Evolutionary conservation across 2,888 invertebrate genomes (phyloP), one percentile per base, ranked within the genome.

Genomic region (Diploptera punctata): DNA sequence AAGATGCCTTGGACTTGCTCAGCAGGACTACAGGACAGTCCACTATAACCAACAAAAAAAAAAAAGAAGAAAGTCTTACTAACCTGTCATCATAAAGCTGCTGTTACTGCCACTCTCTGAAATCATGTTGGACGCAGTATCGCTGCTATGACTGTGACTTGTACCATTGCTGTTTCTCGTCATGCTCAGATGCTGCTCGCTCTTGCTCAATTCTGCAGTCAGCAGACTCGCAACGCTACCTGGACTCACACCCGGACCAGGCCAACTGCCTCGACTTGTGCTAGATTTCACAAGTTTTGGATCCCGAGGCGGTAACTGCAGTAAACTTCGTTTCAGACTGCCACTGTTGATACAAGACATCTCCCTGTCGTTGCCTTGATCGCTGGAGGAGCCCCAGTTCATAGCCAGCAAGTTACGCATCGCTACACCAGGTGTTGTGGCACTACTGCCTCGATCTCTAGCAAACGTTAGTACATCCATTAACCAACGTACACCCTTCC

Each of bases 401-500:
- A 83, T 77, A 52, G 81, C 81, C 26, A 85, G 78, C 57, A 85
- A 78, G 72, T 82, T 79, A 71, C 80, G 80, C 77, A 85, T 82
- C 16, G 80, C 80, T 38, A 83, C 80, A 1, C 83, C 83, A 9
- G 78, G 71, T 38, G 74, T 68, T n/a, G 49, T 54, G 4, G 54
- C 47, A 43, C 76, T 75, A n/a, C 80, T 78, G 21, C 85, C 84
- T 49, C 92, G 89, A 80, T 98, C 98, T 74, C 99, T 88, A 0
- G 98, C 97, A 81, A 95, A 95, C 0, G 94, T 91, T 70, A 99
- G 95, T 5, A 98, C 92, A 80, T 98, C 97, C 90, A 97, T 94
- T 21, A 99, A 88, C 99, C 99, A 99, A 19, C 99, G 89, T 54
- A 95, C 92, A 21, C 93, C 91, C 80, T 96, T 95, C 99, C 99